Base-by-base conservation (phyloP, 2,888 invertebrate species). In the Charanyca ferruginea region DNA sequence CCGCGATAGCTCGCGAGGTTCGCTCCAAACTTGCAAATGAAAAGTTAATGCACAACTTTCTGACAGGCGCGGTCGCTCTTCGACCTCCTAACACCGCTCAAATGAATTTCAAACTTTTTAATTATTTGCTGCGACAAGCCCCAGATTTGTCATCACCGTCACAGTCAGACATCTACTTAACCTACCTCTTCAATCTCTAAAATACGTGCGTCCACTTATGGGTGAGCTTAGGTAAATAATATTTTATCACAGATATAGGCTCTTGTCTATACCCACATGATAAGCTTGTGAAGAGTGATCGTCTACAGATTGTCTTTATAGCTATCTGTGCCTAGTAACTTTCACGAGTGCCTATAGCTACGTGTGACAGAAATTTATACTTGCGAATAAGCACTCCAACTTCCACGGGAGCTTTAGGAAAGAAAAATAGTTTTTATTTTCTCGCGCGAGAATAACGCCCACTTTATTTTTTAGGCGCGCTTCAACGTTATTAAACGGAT, bases 21-120 rank as follows among this genome's bases (percentile, higher is more conserved):
- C 86, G 86, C 84, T 86, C 84, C 80, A 85, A 93, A 93, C 90
- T 93, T 92, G 90, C 90, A 93, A 93, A 94, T 94, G 93, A 92
- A 93, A 94, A 93, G 93, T 93, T 93, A 93, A 93, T 90, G 92
- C 88, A 84, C 86, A 92, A 93, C 87, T 93, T 92, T 79, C 80
- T 90, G 92, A 91, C 92, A 91, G 90, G 86, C 87, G 88, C 89
- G 89, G 88, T 86, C 86, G 87, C 75, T 65, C 52, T 85, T 86
- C 88, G 87, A 86, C 88, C 89, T 89, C 79, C 87, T 88, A 85
- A 85, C 87, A 83, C 83, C 79, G 86, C 85, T 83, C 79, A 84
- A 89, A 91, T 89, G 87, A 91, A 90, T 90, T 87, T 85, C 84
- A 77, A 91, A 92, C 90, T 91, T 93, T 91, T 91, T 91, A 91